Base-by-base conservation (phyloP, 2,888 invertebrate genomes). In the Argyresthia albistria region DNA sequence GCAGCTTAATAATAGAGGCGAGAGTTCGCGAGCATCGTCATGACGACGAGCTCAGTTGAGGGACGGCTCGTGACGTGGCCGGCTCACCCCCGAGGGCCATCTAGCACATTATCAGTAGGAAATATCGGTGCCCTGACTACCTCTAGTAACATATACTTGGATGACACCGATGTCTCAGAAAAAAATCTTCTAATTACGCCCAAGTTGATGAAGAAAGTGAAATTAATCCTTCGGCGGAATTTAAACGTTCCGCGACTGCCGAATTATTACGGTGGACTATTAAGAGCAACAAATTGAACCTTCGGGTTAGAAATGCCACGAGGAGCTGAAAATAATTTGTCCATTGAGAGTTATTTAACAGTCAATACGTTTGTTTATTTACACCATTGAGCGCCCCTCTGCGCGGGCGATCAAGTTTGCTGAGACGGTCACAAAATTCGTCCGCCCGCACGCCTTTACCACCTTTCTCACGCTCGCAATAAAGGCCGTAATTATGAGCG, bases 1-100 rank as follows among this genome's bases (percentile, higher is more conserved):
- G 77, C 66, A 75, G 77, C 80, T 81, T 87, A 86, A 86, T 86
- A 84, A 86, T 79, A 82, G 75, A 70, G 77, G 74, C 75, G 77
- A 77, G 76, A 79, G 76, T 72, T 72, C 70, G 74, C 64, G 69
- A 66, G 78, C 39, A n/a, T n/a, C 39, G 39, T 11, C 39, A n/a
- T 39, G 10, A n/a, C 39, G 3, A n/a, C 39, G 25, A 25, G 25
- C 25, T 25, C 3, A 25, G 25, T 2, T 6, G 25, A 25, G 25
- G 25, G 6, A 6, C 3, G 25, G 6, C 25, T 2, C 25, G 3
- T 25, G 3, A 6, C 6, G 25, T 25, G 25, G 25, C 25, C 25
- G 25, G 25, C 25, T 25, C 25, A 25, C 25, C 25, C 25, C 25
- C 25, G 25, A 25, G 25, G 25, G 25, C 3, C 25, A 25, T 25